Evolutionary conservation across 2,888 invertebrate species (phyloP).

Genomic region (Nemapogon koenigi): DNA sequence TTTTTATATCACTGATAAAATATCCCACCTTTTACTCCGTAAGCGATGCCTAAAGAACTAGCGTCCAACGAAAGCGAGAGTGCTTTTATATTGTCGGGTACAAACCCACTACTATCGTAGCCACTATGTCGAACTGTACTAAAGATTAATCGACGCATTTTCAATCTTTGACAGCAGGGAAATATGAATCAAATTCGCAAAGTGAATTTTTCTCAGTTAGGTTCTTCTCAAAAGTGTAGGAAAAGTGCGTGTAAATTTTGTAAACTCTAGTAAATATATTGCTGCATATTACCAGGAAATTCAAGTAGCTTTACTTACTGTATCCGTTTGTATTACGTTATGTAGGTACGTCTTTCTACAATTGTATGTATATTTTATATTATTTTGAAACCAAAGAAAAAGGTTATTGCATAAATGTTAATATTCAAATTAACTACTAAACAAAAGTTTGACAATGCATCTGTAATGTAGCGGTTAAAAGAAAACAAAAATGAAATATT

Average conservation of each 20-base stretch:
- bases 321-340: not conserved
- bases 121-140: slow-evolving; percentile 30
- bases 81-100: slow-evolving; percentile 52
- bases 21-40: slow-evolving; percentile 56
- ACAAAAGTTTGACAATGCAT: no score
- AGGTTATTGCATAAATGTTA: no score
- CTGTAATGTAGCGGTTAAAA: no score
- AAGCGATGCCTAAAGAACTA: slow-evolving; percentile 49
- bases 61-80: slow-evolving; percentile 50
- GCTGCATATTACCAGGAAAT: slow-evolving; percentile 36
- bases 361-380: no score
- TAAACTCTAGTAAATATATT: slow-evolving; percentile 13
- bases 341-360: no score
- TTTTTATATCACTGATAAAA: no score
- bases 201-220: not conserved
- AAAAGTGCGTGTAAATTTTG: slow-evolving; percentile 1
- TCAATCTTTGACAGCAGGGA: not conserved
- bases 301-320: slow-evolving; percentile 1
- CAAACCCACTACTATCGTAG: slow-evolving; percentile 49
- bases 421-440: no score
- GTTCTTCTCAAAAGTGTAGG: not conserved
- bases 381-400: no score
- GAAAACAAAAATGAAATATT: no score
- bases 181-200: not conserved
- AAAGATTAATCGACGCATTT: not conserved